These are phyloP conservation scores for Mastomys natalensis DNA, from an alignment of 2,113 vertebrate species.

Conservation along the genomic window DNA sequence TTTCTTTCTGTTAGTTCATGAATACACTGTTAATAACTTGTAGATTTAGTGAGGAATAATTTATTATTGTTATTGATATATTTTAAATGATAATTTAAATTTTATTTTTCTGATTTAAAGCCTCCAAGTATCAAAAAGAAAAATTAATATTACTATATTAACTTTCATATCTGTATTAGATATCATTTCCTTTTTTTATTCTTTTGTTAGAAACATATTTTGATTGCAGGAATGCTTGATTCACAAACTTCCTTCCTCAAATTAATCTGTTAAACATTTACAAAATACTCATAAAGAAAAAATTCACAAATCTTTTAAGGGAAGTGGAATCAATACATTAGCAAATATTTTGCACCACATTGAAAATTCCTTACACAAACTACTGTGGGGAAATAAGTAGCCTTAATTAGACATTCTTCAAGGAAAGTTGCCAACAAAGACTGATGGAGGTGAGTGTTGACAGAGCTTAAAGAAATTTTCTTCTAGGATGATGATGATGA, in stretches of 20 bases:
- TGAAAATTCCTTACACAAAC: neutral
- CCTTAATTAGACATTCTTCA: neutral
- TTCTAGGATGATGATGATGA: neutral
- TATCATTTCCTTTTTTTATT: neutral
- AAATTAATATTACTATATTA: constrained; percentile 19
- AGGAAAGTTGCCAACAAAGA: neutral
- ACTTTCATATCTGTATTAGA: constrained; percentile 12
- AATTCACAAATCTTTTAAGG: neutral
- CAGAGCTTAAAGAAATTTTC: neutral
- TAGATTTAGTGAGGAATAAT: constrained; percentile 91
- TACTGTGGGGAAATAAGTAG: neutral
- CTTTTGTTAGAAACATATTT: constrained; percentile 16
- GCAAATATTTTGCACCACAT: neutral
- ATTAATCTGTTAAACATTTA: neutral
- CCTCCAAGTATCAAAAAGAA: constrained; percentile 12
- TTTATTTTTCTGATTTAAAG: constrained; percentile 46
- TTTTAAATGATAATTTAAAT: constrained; percentile 59
- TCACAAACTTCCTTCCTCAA: neutral
- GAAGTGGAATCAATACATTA: neutral
- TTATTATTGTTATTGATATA: constrained; percentile 68
- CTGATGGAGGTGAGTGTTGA: neutral
- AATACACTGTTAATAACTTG: constrained; percentile 82
- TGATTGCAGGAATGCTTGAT: neutral
- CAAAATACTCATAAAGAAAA: neutral
- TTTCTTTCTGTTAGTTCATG: constrained; percentile 84